A percentile compares a stretch with the other conserved stretches of the same genome.
These are phyloP conservation scores for Gadopsis bispinosus DNA, from an alignment of 2,797 vertebrate species.

Conservation along the genomic window DNA sequence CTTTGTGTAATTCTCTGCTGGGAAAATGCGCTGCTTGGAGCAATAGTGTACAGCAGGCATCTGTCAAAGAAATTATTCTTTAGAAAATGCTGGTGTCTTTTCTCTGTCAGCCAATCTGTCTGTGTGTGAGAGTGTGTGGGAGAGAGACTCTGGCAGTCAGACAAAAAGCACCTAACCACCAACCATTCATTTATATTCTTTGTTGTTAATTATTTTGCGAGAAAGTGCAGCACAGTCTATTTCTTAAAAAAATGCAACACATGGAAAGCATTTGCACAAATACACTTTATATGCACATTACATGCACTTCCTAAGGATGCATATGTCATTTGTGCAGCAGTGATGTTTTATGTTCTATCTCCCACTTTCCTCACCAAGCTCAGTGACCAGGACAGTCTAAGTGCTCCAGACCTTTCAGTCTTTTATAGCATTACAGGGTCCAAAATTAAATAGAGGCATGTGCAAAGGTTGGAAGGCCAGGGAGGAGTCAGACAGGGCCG, in stretches of 20 bases:
- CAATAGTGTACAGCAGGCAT: constrained; percentile 35
- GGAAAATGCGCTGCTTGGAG: constrained; percentile 27
- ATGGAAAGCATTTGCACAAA: constrained; percentile 11
- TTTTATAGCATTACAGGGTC: constrained; percentile 75
- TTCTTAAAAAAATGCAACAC: constrained; percentile 20
- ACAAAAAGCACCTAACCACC: constrained; percentile 31
- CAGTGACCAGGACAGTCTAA: constrained; percentile 58
- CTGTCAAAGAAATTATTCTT: constrained; percentile 37
- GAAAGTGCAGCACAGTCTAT: constrained; percentile 2
- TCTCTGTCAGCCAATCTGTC: constrained; percentile 22
- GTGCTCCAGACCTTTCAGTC: constrained; percentile 75
- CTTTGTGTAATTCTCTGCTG: constrained; percentile 32
- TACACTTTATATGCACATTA: background rate
- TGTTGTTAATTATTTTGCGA: constrained; percentile 18
- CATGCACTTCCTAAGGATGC: constrained; percentile 3
- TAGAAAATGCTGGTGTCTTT: constrained; percentile 25
- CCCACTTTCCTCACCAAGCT: constrained; percentile 44
- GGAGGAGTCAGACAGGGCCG: constrained; percentile 56
- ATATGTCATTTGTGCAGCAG: constrained; percentile 42
- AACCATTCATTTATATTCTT: constrained; percentile 23
- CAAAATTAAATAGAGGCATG: constrained; percentile 77
- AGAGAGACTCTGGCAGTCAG: constrained; percentile 22
- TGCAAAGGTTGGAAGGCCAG: constrained; percentile 71
- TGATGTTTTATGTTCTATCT: constrained; percentile 51
- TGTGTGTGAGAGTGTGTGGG: constrained; percentile 23